A percentile compares a stretch with the other conserved stretches of the same genome.
Conservation (phyloP, 2,888 invertebrate genomes). For the Malthinus flaveolus region DNA sequence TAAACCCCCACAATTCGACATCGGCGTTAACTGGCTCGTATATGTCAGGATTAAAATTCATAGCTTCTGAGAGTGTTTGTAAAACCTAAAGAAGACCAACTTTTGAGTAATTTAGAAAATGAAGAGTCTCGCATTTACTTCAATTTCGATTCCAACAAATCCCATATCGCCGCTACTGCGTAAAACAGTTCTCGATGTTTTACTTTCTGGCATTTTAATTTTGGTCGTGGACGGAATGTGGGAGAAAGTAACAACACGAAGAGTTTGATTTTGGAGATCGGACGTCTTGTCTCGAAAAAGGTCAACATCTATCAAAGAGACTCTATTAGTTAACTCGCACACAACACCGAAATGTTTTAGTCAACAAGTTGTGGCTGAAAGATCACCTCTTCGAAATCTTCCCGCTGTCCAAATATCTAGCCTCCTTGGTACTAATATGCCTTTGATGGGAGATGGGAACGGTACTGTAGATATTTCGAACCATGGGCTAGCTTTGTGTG, state of each 20-base stretch:
- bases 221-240: conserved; percentile 67
- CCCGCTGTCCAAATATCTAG: conserved; percentile 71
- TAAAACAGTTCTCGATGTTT: conserved; percentile 33
- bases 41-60: conserved; percentile 72
- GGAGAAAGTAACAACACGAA: conserved; percentile 67
- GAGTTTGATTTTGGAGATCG: conserved; percentile 61
- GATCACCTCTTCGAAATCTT: conserved; percentile 59
- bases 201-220: conserved; percentile 37
- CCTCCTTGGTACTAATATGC: conserved; percentile 63
- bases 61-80: conserved; percentile 64
- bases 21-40: conserved; percentile 68
- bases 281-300: conserved; percentile 64
- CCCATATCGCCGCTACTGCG: conserved; percentile 31
- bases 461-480: conserved; percentile 75
- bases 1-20: conserved; percentile 69
- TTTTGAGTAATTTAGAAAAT: conserved; percentile 15
- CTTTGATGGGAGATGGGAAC: conserved; percentile 66
- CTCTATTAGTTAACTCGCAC: too few relatives aligned
- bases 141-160: conserved; percentile 69
- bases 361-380: too few relatives aligned
- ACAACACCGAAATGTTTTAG: too few relatives aligned
- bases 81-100: conserved; percentile 60
- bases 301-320: conserved; percentile 40
- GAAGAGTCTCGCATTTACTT: conserved; percentile 56
- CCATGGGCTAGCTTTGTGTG: conserved; percentile 57